Evolutionary conservation across 2,888 invertebrate species (phyloP).

Genomic region (Plebejus anna): DNA sequence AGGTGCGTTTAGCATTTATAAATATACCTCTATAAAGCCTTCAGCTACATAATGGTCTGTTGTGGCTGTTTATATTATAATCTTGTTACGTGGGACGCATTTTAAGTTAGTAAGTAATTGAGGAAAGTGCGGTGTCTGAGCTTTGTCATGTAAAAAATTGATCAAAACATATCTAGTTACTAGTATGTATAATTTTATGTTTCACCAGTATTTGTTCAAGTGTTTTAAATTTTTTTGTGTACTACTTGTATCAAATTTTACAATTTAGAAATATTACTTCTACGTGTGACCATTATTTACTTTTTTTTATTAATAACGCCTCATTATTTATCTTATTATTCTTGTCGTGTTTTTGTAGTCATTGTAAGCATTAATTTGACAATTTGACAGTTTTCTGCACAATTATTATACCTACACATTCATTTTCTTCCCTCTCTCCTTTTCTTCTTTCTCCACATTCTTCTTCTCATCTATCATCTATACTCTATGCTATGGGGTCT

Average conservation of each 20-base stretch:
- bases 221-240: background rate
- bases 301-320: background rate
- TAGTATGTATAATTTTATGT: background rate
- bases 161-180: background rate
- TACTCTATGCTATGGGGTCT: background rate
- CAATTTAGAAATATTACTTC: no score
- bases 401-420: no score
- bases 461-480: background rate
- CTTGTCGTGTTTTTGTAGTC: no score
- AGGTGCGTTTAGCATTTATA: constrained; percentile 67
- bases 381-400: no score
- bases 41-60: constrained; percentile 62
- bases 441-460: no score
- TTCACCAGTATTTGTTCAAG: background rate
- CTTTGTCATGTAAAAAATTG: constrained; percentile 7
- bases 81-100: constrained; percentile 38
- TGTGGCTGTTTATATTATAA: constrained; percentile 68
- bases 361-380: no score
- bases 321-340: no score
- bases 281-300: no score
- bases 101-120: constrained; percentile 12
- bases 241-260: no score
- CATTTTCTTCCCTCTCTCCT: background rate
- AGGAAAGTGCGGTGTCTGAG: constrained; percentile 17
- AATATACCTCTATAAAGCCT: constrained; percentile 66